These are phyloP conservation scores for Anastrepha obliqua DNA, from an alignment of 1,140 invertebrate genomes.

Conservation along the genomic window DNA sequence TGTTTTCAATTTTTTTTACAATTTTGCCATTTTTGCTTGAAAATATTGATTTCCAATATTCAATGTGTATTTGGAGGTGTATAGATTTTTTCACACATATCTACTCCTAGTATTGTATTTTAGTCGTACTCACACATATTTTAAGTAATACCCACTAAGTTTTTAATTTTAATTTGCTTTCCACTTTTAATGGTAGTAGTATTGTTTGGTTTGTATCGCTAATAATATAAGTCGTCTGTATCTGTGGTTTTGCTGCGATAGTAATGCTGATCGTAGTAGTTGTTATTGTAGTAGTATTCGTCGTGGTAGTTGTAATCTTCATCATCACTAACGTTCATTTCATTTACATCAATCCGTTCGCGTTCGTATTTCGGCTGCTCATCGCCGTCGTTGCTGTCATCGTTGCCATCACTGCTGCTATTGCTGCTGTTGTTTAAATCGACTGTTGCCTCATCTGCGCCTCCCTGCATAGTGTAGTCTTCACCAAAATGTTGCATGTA, in stretches of 20 bases:
- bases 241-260: conserved; percentile 53
- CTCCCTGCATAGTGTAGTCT: neutral
- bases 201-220: conserved; percentile 41
- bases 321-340: conserved; percentile 27
- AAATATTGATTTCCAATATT: neutral
- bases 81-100: conserved; percentile 33
- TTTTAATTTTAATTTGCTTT: conserved; percentile 53
- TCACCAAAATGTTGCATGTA: neutral
- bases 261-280: conserved; percentile 45
- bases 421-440: conserved; percentile 12
- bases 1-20: conserved; percentile 21
- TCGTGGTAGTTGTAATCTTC: conserved; percentile 51
- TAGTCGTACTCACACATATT: conserved; percentile 36
- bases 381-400: neutral
- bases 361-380: conserved; percentile 1
- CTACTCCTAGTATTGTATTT: conserved; percentile 9
- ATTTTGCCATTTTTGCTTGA: neutral
- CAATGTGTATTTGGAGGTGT: neutral
- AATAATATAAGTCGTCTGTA: conserved; percentile 58
- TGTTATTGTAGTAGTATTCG: conserved; percentile 37
- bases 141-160: conserved; percentile 12
- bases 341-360: neutral
- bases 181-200: conserved; percentile 33
- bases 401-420: neutral
- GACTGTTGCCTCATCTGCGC: neutral